phyloP scores from a whole-genome alignment of 2,888 invertebrate genomes.

The Pachliopta kotzebuea region DNA sequence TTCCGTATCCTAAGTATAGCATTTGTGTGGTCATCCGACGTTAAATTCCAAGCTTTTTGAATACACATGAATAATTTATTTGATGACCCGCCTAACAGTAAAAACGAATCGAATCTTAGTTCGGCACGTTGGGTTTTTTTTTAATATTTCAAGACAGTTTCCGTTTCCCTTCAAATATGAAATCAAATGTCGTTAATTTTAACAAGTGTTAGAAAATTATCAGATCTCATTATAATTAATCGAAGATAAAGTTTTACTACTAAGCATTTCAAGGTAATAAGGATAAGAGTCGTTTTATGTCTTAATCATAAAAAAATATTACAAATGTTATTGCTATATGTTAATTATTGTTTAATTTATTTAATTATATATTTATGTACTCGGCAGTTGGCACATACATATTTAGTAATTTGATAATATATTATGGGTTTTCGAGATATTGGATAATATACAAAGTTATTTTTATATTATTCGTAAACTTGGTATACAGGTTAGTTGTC shows the following conservation, averaged over 20 bases:
- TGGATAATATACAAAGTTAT: neutral
- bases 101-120: slow-evolving; percentile 39
- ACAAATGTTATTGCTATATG: neutral
- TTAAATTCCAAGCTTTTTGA: slow-evolving; percentile 36
- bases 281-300: neutral
- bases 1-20: slow-evolving; percentile 4
- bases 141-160: slow-evolving; percentile 2
- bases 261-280: neutral
- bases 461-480: neutral
- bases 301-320: neutral
- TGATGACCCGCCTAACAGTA: slow-evolving; percentile 45
- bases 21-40: slow-evolving; percentile 29
- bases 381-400: too few relatives aligned
- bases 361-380: too few relatives aligned
- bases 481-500: neutral
- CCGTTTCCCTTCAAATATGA: neutral
- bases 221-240: neutral
- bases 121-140: slow-evolving; percentile 29
- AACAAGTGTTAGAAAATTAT: neutral
- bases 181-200: neutral
- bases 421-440: neutral
- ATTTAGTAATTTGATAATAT: too few relatives aligned
- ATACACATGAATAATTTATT: slow-evolving; percentile 50
- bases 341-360: too few relatives aligned
- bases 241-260: neutral